phyloP scores from a whole-genome alignment of 2,113 vertebrate genomes.

The Rhinogobius similis region DNA sequence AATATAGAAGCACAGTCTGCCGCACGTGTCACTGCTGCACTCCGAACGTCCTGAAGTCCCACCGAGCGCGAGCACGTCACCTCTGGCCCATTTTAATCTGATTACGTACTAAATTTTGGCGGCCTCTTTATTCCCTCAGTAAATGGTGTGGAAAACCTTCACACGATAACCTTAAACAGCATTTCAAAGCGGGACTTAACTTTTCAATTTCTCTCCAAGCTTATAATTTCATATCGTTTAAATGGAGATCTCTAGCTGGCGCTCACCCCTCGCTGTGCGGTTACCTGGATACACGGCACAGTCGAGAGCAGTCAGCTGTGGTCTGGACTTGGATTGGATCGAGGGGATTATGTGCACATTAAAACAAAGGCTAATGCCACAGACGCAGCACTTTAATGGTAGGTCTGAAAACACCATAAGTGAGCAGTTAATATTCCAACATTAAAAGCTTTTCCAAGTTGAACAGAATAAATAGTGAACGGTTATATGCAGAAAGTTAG shows the following conservation, averaged over 20 bases:
- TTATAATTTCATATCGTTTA: neutral
- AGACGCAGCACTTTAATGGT: neutral
- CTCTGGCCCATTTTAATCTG: slow-evolving; percentile 19
- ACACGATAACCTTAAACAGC: neutral
- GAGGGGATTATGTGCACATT: neutral
- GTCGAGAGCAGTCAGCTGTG: neutral
- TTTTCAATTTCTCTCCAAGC: neutral
- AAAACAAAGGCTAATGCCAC: neutral
- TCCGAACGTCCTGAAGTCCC: slow-evolving; percentile 3
- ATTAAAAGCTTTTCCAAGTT: neutral
- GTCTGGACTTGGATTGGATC: neutral
- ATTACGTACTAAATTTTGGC: slow-evolving; percentile 20
- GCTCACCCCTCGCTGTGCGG: neutral
- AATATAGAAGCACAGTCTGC: slow-evolving; percentile 19
- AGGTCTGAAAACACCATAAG: neutral
- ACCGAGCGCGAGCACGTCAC: slow-evolving; percentile 17
- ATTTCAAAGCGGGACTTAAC: neutral
- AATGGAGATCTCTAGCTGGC: neutral
- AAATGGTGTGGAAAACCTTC: neutral
- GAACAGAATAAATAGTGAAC: neutral
- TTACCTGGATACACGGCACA: neutral
- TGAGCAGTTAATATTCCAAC: neutral
- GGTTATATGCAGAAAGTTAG: neutral
- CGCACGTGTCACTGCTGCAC: slow-evolving; percentile 14
- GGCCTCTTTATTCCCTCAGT: slow-evolving; percentile 1